phyloP scores from a whole-genome alignment of 1,140 invertebrate species.

The Euwallacea similis region DNA sequence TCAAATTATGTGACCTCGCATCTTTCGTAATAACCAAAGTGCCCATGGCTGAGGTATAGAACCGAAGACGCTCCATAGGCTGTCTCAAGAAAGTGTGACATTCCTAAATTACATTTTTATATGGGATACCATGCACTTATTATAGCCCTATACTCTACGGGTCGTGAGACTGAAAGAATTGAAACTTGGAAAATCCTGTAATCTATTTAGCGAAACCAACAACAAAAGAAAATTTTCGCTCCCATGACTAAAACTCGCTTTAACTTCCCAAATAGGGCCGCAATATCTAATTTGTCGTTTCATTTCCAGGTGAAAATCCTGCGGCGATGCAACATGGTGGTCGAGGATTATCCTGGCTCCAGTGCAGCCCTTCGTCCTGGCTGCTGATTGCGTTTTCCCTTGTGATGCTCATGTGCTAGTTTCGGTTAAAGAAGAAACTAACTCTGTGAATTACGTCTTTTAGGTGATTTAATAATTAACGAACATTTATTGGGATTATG shows the following conservation, averaged over 20 bases:
- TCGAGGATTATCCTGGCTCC: slow-evolving; percentile 57
- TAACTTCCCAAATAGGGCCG: slow-evolving; percentile 1
- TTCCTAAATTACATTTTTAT: too few species aligned
- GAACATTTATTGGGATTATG: not conserved
- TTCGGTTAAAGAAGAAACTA: slow-evolving; percentile 2
- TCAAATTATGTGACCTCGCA: too few species aligned
- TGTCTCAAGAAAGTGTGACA: too few species aligned
- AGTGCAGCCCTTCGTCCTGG: slow-evolving; percentile 53
- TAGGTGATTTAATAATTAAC: slow-evolving; percentile 4
- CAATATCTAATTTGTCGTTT: slow-evolving; percentile 32
- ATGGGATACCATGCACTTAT: too few species aligned
- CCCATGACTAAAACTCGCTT: not conserved
- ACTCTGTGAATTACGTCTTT: not conserved
- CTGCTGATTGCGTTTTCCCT: slow-evolving; percentile 42
- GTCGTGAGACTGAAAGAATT: too few species aligned
- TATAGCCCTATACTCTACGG: too few species aligned
- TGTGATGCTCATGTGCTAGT: slow-evolving; percentile 43
- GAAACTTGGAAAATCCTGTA: too few species aligned
- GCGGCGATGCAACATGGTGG: slow-evolving; percentile 64
- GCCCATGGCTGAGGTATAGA: too few species aligned
- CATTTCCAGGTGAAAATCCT: slow-evolving; percentile 59
- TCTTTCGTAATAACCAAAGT: too few species aligned
- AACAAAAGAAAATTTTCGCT: too few species aligned
- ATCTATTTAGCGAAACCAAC: too few species aligned
- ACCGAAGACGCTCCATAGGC: too few species aligned